Percentiles rank a stretch among this genome's conserved stretches.
phyloP scores from a whole-genome alignment of 2,797 vertebrate genomes.

The Steatocranus sp. region DNA sequence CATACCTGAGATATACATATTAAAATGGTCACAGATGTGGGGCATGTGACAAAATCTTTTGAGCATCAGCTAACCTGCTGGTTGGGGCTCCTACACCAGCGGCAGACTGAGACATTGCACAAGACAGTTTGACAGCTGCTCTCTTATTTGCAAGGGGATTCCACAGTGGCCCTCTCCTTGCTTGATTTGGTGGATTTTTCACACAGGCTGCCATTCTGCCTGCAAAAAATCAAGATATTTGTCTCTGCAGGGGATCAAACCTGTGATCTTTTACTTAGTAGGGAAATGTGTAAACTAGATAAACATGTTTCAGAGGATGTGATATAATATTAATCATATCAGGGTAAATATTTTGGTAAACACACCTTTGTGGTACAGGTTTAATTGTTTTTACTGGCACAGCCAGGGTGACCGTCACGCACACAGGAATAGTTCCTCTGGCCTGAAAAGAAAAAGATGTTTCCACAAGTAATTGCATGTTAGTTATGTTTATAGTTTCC shows the following conservation, averaged over 20 bases:
- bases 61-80: not conserved
- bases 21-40: not conserved
- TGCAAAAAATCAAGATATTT: not conserved
- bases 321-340: not conserved
- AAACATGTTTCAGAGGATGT: fast-evolving
- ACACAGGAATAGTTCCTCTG: not conserved
- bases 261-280: not conserved
- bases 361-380: not conserved
- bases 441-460: not conserved
- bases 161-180: not conserved
- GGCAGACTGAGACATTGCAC: not conserved
- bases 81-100: not conserved
- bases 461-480: not conserved
- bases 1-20: not conserved
- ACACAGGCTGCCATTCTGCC: not conserved
- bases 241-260: not conserved
- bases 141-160: not conserved
- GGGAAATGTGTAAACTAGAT: not conserved
- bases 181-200: not conserved
- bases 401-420: fast-evolving
- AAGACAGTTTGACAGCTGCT: not conserved
- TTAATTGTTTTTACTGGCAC: not conserved
- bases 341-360: not conserved
- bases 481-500: not conserved
- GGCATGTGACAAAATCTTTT: fast-evolving